Conservation (phyloP, 2,888 invertebrate species). For the Lasioglossum vierecki region DNA sequence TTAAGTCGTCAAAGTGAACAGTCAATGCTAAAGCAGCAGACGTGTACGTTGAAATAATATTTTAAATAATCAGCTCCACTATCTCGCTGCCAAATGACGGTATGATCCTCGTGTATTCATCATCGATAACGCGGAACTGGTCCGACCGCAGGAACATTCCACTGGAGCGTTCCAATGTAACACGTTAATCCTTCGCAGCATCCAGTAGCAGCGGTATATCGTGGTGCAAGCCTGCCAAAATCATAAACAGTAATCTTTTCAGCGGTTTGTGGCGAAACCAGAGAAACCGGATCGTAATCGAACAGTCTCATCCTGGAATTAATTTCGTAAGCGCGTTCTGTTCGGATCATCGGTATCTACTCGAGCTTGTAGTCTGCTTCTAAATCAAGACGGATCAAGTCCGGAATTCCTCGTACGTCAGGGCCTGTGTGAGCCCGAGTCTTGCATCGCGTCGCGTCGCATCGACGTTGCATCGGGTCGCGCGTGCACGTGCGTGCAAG, state of each 20-base stretch:
- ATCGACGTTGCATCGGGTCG: neutral
- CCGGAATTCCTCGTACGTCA: slow-evolving; percentile 55
- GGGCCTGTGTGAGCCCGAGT: slow-evolving; percentile 21
- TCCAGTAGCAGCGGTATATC: neutral
- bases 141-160: neutral
- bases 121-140: neutral
- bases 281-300: neutral
- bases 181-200: neutral
- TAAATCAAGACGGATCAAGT: slow-evolving; percentile 60
- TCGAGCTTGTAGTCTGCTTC: slow-evolving; percentile 40
- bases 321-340: slow-evolving; percentile 26
- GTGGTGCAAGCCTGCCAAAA: neutral
- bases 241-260: slow-evolving; percentile 3
- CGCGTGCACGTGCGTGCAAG: slow-evolving; percentile 28
- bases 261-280: neutral
- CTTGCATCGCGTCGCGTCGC: neutral
- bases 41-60: neutral
- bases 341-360: slow-evolving; percentile 44
- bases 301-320: neutral
- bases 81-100: neutral
- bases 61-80: neutral
- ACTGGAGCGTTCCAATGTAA: neutral
- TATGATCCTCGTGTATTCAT: neutral
- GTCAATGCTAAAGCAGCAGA: neutral
- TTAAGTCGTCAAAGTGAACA: neutral